Percentiles rank a stretch among this genome's conserved stretches.
phyloP scores from a whole-genome alignment of 2,113 vertebrate genomes.

The Stegostoma tigrinum region DNA sequence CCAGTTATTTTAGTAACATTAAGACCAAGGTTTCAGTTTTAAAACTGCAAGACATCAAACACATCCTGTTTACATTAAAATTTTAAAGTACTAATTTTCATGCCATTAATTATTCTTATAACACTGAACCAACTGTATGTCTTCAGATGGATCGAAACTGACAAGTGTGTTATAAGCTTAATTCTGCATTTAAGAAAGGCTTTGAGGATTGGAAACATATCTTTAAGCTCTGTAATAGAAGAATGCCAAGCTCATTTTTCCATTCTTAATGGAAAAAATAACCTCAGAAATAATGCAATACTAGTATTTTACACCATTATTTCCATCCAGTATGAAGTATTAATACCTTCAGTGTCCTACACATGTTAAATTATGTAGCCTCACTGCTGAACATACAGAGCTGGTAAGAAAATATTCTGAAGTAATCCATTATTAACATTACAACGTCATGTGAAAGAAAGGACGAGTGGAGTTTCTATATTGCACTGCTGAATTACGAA shows the following conservation, averaged over 20 bases:
- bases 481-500: background rate
- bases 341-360: background rate
- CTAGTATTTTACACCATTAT: background rate
- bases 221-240: background rate
- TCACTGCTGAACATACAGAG: constrained; percentile 5
- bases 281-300: background rate
- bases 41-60: background rate
- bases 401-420: background rate
- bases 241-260: background rate
- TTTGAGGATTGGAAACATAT: background rate
- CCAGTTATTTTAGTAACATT: background rate
- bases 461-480: background rate
- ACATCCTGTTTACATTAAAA: background rate
- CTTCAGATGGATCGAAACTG: background rate
- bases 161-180: background rate
- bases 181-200: background rate
- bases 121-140: background rate
- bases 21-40: background rate
- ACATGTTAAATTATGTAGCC: constrained; percentile 8
- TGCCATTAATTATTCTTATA: constrained; percentile 4
- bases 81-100: background rate
- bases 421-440: constrained; percentile 8
- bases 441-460: background rate
- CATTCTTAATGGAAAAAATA: background rate
- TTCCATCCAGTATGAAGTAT: background rate